Base-by-base conservation (phyloP, 2,113 vertebrate genomes). In the Lepus americanus region DNA sequence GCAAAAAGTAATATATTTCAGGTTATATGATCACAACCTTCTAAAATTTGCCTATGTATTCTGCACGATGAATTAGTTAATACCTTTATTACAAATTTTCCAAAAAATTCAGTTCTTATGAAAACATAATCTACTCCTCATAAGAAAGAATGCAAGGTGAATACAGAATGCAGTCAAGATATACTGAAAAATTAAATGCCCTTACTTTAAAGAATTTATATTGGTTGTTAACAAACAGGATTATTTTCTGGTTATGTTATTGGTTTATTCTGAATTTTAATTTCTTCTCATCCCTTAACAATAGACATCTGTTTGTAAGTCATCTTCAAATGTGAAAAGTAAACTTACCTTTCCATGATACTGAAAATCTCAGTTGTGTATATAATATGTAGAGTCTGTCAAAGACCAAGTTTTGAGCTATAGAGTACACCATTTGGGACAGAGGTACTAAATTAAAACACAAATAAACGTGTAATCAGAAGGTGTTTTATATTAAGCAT, bases 231-330 rank as follows among this genome's bases (percentile, higher is more conserved):
- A n/a, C 36, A 44, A 95, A 92, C 22, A 72, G 70, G 94, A 55
- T 70, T 92, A 69, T 69, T 25, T 88, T 72, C 55, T 73, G n/a
- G 53, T 66, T 63, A 19, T 83, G 19, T 72, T 36, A 59, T 36
- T 63, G 36, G 6, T 17, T 84, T 67, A 64, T 67, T 80, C 20
- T 84, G 81, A 92, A 85, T 70, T 92, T 84, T 88, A 80, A 59
- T 85, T 20, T 36, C 80, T 59, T 10, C 39, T 1, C 10, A 89
- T n/a, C 10, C 39, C 6, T 6, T 4, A 39, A 33, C 5, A 79
- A 66, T 59, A 78, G 23, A 36, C 22, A 78, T 36, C 9, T 87
- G 36, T 44, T 70, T 77, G 25, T 95, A 31, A 11, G 4, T 82
- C 20, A 49, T 88, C 36, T 69, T 39, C 36, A 90, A 63, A 83